Percentiles rank a stretch among this genome's conserved stretches.
Conservation (phyloP, 2,888 invertebrate species). For the Caenorhabditis sp. region DNA sequence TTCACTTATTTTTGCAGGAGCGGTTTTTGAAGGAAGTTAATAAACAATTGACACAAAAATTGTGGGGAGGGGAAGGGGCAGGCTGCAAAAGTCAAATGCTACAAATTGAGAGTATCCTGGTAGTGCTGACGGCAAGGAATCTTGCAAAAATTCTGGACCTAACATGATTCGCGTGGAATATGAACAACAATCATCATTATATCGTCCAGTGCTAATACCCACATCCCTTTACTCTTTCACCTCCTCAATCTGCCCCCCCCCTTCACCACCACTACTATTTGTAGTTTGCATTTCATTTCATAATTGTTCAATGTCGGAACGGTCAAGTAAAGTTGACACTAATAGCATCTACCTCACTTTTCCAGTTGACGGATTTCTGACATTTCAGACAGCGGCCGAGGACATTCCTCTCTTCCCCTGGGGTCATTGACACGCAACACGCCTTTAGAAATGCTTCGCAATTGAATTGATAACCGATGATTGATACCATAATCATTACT, state of each 20-base stretch:
- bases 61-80: no score
- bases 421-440: conserved; percentile 6
- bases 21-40: conserved; percentile 17
- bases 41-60: conserved; percentile 18
- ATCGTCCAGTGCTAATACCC: conserved; percentile 32
- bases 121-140: no score
- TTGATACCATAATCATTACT: conserved; percentile 22
- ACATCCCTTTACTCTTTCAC: conserved; percentile 31
- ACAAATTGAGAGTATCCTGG: conserved; percentile 38
- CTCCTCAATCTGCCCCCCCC: conserved; percentile 16
- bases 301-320: conserved; percentile 61
- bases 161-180: conserved; percentile 3
- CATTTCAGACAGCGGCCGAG: conserved; percentile 55
- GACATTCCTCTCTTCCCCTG: conserved; percentile 7
- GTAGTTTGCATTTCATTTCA: conserved; percentile 54
- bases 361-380: conserved; percentile 60
- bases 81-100: conserved; percentile 29
- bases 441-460: background rate
- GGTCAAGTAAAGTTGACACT: conserved; percentile 63
- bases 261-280: conserved; percentile 41
- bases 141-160: background rate
- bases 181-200: conserved; percentile 54
- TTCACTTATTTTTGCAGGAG: background rate
- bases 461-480: conserved; percentile 43
- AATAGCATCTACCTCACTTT: conserved; percentile 58